Percentiles rank a stretch among this genome's conserved stretches.
phyloP scores from a whole-genome alignment of 2,797 vertebrate genomes.

The Pteropus rufus region DNA sequence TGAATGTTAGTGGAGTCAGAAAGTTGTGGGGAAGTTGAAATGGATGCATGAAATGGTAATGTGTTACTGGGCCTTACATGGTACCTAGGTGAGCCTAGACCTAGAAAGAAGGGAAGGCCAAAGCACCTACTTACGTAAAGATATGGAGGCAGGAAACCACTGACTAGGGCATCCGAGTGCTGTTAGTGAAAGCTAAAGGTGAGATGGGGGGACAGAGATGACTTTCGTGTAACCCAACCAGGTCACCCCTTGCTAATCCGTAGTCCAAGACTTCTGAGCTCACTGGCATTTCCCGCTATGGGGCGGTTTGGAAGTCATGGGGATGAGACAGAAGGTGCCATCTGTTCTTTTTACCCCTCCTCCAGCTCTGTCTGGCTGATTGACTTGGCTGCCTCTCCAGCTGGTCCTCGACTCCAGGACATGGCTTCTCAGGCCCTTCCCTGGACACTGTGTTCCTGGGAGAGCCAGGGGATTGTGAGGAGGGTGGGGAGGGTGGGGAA shows the following conservation, averaged over 20 bases:
- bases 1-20: not conserved
- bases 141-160: not conserved
- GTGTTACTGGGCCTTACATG: not conserved
- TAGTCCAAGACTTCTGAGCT: not conserved
- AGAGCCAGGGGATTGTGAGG: not conserved
- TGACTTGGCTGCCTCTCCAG: not conserved
- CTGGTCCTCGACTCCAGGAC: not conserved
- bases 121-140: not conserved
- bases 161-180: fast-evolving
- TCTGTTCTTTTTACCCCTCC: slow-evolving; percentile 37
- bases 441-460: not conserved
- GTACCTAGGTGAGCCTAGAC: not conserved
- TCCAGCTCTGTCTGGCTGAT: not conserved
- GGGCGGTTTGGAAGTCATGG: not conserved
- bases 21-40: not conserved
- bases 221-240: not conserved
- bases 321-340: slow-evolving; percentile 43
- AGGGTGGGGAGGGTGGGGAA: no score
- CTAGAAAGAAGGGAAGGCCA: not conserved
- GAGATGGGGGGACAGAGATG: not conserved
- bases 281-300: not conserved
- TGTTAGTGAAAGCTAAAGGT: not conserved
- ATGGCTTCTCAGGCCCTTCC: not conserved
- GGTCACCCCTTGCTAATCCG: slow-evolving; percentile 27
- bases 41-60: not conserved